Conservation (phyloP, 2,888 invertebrate species). For the Hypomecis atomaria region DNA sequence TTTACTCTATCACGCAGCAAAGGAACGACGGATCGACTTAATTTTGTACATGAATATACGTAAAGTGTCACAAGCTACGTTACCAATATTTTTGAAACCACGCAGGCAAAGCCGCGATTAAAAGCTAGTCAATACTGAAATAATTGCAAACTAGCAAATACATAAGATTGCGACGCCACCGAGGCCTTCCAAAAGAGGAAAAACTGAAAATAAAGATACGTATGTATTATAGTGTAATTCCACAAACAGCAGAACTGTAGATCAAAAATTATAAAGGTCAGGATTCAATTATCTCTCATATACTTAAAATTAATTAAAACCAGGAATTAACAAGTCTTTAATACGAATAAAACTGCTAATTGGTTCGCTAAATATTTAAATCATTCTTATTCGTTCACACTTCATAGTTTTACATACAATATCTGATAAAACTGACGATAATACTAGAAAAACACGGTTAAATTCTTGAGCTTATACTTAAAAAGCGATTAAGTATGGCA, state of each 20-base stretch:
- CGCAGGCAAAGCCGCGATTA: too few relatives aligned
- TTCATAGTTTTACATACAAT: slow-evolving; percentile 31
- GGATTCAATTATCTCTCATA: slow-evolving; percentile 13
- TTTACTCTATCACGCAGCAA: too few relatives aligned
- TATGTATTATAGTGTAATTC: neutral
- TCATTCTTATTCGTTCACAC: slow-evolving; percentile 32
- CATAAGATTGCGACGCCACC: too few relatives aligned
- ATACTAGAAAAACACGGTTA: slow-evolving; percentile 24
- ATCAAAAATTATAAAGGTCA: too few relatives aligned
- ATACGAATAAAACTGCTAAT: slow-evolving; percentile 16
- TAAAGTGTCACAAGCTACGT: too few relatives aligned
- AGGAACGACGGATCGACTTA: too few relatives aligned
- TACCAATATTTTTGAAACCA: too few relatives aligned
- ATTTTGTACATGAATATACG: too few relatives aligned
- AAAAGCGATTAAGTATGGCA: slow-evolving; percentile 39
- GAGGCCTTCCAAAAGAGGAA: neutral
- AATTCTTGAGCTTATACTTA: slow-evolving; percentile 32
- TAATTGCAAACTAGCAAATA: too few relatives aligned
- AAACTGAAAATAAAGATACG: neutral
- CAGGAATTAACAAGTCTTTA: slow-evolving; percentile 17
- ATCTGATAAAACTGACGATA: slow-evolving; percentile 20
- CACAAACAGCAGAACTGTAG: neutral
- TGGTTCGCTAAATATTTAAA: slow-evolving; percentile 32
- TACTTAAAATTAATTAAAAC: slow-evolving; percentile 18
- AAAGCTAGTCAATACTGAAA: too few relatives aligned